Evolutionary conservation across 1,140 invertebrate genomes (phyloP), one percentile per base, ranked within the genome.

Genomic region (Dinoponera quadriceps): DNA sequence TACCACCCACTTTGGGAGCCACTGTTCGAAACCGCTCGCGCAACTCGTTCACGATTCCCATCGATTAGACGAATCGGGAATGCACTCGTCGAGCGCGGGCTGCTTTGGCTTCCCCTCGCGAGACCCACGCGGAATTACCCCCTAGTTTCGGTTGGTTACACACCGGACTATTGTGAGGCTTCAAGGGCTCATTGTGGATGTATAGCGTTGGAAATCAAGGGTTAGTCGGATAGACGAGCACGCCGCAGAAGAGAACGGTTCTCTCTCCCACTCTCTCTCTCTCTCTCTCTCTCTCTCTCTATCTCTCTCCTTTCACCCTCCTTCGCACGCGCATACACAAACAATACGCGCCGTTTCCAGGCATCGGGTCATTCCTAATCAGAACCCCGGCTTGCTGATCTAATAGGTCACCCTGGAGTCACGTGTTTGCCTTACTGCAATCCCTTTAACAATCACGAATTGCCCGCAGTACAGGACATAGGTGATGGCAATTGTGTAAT

Each of bases 131-230:
- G 80, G 85, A 92, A 90, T 91, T 89, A 90, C 88, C 85, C 87
- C 71, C 48, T 77, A 83, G 86, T 88, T 87, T 89, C 85, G 89
- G 84, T 88, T 82, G 75, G 72, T 74, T 86, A 82, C 87, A 87
- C 85, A 66, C 66, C 80, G 63, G 89, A 88, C 88, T 84, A 88
- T 92, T 91, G 90, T 90, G 84, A 69, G 91, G 89, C 81, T 92
- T 92, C 91, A 84, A 86, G 73, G 84, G 88, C 69, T 73, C 65
- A 88, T 88, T 87, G 85, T 62, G 54, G 60, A 57, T 81, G 83
- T 77, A 82, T 68, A 82, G 71, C 48, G 33, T 48, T 60, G 65
- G 60, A 69, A 65, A 85, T 74, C 62, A 80, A 80, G 87, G 73
- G 48, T 83, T 74, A 33, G 62, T n/a, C 20, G 65, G 16, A 2